phyloP scores from a whole-genome alignment of 2,113 vertebrate species.

The Laterallus jamaicensis region DNA sequence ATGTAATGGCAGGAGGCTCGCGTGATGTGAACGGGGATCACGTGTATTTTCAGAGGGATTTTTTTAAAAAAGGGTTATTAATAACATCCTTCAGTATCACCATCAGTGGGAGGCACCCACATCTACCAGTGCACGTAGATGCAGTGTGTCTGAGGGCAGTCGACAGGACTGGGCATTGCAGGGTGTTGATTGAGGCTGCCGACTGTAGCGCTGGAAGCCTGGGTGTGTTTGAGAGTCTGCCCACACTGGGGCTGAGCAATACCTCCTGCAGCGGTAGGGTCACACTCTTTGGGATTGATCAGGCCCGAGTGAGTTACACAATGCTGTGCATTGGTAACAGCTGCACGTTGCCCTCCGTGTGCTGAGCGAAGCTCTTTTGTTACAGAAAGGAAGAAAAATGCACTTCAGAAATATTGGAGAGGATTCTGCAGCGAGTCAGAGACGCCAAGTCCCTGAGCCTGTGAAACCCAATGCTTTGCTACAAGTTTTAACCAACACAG shows the following conservation, averaged over 20 bases:
- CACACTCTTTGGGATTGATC: not conserved
- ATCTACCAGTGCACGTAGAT: not conserved
- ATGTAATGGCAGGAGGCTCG: not conserved
- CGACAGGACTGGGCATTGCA: not conserved
- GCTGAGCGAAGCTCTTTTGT: not conserved
- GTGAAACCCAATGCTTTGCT: not conserved
- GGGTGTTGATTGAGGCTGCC: not conserved
- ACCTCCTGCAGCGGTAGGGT: not conserved
- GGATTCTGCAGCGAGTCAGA: not conserved
- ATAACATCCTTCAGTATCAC: not conserved
- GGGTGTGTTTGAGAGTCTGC: not conserved
- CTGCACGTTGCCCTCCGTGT: fast-evolving
- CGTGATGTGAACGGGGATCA: not conserved
- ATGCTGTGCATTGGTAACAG: not conserved
- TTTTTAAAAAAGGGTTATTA: not conserved
- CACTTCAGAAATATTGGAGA: not conserved
- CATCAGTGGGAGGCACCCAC: not conserved
- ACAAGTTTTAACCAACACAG: not conserved
- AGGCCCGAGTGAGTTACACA: not conserved
- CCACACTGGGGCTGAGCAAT: not conserved
- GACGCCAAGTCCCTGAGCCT: fast-evolving
- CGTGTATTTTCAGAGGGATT: not conserved
- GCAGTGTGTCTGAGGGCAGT: fast-evolving
- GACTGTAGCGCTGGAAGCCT: not conserved
- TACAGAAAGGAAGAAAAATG: not conserved